Base-by-base conservation (phyloP, 2,113 vertebrate species). In the Leucosticte australis region DNA sequence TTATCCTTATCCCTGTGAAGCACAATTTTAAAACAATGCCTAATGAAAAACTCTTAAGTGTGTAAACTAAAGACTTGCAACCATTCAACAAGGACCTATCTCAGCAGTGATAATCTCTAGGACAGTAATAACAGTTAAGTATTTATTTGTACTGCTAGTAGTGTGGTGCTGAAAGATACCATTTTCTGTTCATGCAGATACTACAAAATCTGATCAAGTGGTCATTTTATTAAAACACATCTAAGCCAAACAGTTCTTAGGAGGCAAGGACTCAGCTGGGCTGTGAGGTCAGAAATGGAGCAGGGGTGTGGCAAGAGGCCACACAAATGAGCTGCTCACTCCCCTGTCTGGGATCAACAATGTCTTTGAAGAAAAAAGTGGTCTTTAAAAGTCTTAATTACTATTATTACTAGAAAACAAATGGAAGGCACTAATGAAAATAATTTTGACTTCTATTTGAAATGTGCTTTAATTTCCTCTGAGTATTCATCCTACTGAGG, bases 221-320 rank as follows among this genome's bases (percentile, higher is more conserved):
- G 21, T 67, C 14, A 37, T 59, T 88, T 85, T 59, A 15, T 50
- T 74, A 42, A 63, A 88, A 64, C 2, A 73, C 53, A 5, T 33
- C 31, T 65, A 57, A 50, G 8, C 4, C 15, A 80, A 93, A 35
- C 3, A 46, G 11, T 28, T 2, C 31, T 76, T 41, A 16, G 47
- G 69, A 82, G 14, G 12, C 30, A 76, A 85, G 9, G 41, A 49
- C 41, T 77, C 53, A 71, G 4, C 15, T 68, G n/a, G 7, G 17
- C 24, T 82, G 3, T 41, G 31, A 60, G 17, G 37, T 70, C 50
- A 67, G 56, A 59, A 57, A 59, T 63, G 33, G 2, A 17, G 6
- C 6, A 37, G 4, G 3, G 1, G 0, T 56, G 10, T 41, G 15
- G 7, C 33, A 33, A 37, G 22, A 68, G 26, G 17, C 17, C 18